phyloP scores from a whole-genome alignment of 2,888 invertebrate genomes.

The Lagria hirta region DNA sequence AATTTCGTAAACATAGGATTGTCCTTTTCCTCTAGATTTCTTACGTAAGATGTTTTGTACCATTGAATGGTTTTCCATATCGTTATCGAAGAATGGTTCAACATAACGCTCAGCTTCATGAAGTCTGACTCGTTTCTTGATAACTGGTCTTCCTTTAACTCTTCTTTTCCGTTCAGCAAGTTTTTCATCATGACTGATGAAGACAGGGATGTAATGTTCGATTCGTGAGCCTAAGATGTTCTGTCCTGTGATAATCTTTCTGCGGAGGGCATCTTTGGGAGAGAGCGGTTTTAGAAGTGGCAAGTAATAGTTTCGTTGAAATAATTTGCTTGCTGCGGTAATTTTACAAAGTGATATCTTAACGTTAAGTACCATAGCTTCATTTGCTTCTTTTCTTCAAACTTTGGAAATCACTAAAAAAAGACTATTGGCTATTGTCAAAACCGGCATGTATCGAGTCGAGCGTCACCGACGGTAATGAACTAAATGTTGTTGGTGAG shows the following conservation, averaged over 20 bases:
- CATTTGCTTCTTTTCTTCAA: conserved; percentile 33
- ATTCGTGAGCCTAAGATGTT: conserved; percentile 59
- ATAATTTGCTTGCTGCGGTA: conserved; percentile 74
- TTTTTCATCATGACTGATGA: conserved; percentile 56
- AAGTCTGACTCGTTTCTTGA: conserved; percentile 47
- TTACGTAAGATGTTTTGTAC: conserved; percentile 55
- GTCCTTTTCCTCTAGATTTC: conserved; percentile 59
- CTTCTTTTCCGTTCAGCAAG: conserved; percentile 41
- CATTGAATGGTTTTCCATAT: conserved; percentile 46
- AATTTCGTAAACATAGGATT: conserved; percentile 70
- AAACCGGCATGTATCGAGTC: conserved; percentile 35
- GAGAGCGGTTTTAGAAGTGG: conserved; percentile 78
- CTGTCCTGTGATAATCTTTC: conserved; percentile 77
- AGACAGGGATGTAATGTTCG: conserved; percentile 78
- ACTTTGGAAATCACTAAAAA: conserved; percentile 24
- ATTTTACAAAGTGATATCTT: conserved; percentile 70
- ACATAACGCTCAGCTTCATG: conserved; percentile 45
- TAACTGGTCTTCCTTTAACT: conserved; percentile 49
- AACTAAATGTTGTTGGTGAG: conserved; percentile 42
- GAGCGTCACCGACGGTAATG: conserved; percentile 38
- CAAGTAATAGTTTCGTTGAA: conserved; percentile 80
- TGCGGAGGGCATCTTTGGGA: conserved; percentile 76
- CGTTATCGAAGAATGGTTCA: conserved; percentile 48
- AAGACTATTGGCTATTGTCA: conserved; percentile 35
- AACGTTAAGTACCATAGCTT: conserved; percentile 48